These are phyloP conservation scores for Ctenodactylus gundi DNA, from an alignment of 2,113 vertebrate species.

Conservation along the genomic window DNA sequence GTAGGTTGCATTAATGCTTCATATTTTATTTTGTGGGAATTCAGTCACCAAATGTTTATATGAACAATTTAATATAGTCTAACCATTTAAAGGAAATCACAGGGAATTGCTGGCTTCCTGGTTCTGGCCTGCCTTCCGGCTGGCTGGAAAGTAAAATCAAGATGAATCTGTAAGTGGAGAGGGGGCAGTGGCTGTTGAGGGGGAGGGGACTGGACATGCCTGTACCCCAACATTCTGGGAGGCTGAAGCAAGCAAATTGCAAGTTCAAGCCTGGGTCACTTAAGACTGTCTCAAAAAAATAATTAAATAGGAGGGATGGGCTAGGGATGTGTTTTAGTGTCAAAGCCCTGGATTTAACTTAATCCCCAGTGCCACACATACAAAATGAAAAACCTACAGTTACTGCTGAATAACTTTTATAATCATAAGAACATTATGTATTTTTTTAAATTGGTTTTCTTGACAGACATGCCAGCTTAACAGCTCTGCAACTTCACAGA, in stretches of 20 bases:
- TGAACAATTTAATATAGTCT: neutral
- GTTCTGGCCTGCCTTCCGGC: neutral
- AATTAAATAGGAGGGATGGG: neutral
- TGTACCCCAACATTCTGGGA: neutral
- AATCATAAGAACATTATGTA: neutral
- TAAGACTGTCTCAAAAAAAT: neutral
- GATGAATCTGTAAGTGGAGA: neutral
- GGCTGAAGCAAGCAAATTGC: neutral
- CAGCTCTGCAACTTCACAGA: neutral
- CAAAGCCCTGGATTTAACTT: neutral
- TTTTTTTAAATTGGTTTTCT: neutral
- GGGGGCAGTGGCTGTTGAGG: too few species aligned
- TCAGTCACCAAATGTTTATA: neutral
- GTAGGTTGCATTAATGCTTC: neutral
- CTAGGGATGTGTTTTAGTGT: neutral
- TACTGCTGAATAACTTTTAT: too few species aligned
- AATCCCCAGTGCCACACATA: neutral
- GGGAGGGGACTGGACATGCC: too few species aligned
- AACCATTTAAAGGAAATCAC: neutral
- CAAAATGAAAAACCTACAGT: too few species aligned
- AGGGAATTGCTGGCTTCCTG: neutral
- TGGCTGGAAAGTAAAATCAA: neutral
- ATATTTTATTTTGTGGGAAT: slow-evolving; percentile 1
- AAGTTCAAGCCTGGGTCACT: neutral
- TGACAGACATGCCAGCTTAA: neutral